Conservation (phyloP, 2,888 invertebrate species). For the Dasypogon diadema region DNA sequence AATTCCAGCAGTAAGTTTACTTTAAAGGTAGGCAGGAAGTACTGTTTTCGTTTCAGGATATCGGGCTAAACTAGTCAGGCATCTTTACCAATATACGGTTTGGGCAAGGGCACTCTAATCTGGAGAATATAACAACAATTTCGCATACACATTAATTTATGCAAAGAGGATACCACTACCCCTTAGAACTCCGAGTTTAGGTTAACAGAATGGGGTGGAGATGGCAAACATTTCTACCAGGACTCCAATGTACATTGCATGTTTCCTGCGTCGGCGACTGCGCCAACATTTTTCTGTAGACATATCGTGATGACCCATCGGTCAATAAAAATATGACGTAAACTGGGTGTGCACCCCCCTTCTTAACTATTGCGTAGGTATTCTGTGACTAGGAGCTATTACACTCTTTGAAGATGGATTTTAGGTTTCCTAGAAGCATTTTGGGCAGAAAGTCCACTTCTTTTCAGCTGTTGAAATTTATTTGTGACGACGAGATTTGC, state of each 20-base stretch:
- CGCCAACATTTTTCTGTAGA: conserved; percentile 5
- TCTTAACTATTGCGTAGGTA: background rate
- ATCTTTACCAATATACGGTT: background rate
- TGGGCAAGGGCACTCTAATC: background rate
- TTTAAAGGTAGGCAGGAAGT: conserved; percentile 11
- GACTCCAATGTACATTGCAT: background rate
- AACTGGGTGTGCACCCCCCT: conserved; percentile 39
- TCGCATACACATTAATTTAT: background rate
- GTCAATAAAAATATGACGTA: conserved; percentile 50
- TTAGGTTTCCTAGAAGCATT: background rate
- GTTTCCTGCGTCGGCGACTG: background rate
- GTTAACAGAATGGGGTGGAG: background rate
- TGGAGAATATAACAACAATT: conserved; percentile 19
- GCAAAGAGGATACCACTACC: background rate
- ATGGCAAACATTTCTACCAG: background rate
- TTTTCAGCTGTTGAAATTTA: background rate
- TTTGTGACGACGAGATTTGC: conserved; percentile 21
- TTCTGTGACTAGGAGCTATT: background rate
- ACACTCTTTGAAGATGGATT: background rate
- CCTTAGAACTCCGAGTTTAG: background rate
- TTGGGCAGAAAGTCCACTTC: conserved; percentile 2
- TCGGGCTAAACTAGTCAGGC: background rate
- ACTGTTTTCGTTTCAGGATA: conserved; percentile 17
- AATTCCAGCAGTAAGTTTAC: background rate
- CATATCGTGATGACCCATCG: conserved; percentile 21